Conservation (phyloP, 2,888 invertebrate genomes). For the Oxystoma pomonae region DNA sequence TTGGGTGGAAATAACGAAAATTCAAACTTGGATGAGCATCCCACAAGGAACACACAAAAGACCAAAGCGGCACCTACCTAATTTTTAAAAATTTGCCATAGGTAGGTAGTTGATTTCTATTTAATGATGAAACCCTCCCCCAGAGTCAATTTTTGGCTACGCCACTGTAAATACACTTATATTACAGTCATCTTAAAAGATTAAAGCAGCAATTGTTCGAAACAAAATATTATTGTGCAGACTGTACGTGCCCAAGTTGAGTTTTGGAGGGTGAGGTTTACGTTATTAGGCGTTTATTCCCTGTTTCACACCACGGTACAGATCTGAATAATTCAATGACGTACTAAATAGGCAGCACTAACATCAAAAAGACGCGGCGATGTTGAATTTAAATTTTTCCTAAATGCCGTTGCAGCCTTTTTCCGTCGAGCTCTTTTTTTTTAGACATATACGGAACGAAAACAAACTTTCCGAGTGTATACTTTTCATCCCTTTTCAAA, state of each 20-base stretch:
- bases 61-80: too few species aligned
- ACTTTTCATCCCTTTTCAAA: too few species aligned
- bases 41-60: too few species aligned
- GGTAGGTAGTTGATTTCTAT: too few species aligned
- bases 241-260: conserved; percentile 9
- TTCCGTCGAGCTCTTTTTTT: not conserved
- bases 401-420: not conserved
- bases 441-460: not conserved
- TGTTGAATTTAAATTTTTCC: conserved; percentile 31
- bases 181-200: too few species aligned
- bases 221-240: conserved; percentile 17
- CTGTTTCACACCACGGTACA: conserved; percentile 43
- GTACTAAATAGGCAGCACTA: conserved; percentile 42
- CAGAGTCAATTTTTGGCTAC: too few species aligned
- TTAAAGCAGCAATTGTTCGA: too few species aligned
- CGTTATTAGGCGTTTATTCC: conserved; percentile 42
- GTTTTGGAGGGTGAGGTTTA: conserved; percentile 38
- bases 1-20: too few species aligned
- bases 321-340: conserved; percentile 46
- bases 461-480: not conserved
- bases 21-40: too few species aligned
- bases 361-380: conserved; percentile 39
- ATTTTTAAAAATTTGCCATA: too few species aligned
- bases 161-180: too few species aligned
- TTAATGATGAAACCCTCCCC: too few species aligned